A percentile compares a stretch with the other conserved stretches of the same genome.
These are phyloP conservation scores for Capitella teleta DNA, from an alignment of 1,140 invertebrate species.

Conservation along the genomic window DNA sequence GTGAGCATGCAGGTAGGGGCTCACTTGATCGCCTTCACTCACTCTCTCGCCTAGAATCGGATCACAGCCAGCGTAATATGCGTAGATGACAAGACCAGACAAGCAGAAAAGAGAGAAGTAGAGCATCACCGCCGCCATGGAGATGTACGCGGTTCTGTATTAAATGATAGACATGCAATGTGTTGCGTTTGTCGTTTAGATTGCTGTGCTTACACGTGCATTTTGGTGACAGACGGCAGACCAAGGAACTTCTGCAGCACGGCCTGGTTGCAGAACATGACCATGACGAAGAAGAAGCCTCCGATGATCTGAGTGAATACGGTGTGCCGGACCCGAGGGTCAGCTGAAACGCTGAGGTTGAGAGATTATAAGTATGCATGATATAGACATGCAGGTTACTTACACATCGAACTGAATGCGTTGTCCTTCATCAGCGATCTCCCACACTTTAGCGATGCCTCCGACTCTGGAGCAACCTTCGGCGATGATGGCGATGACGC, in stretches of 20 bases:
- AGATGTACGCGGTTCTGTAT: no score
- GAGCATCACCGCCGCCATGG: no score
- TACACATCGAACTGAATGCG: constrained; percentile 51
- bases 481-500: constrained; percentile 58
- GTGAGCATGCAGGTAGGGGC: no score
- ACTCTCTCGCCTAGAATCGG: no score
- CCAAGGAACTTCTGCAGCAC: constrained; percentile 82
- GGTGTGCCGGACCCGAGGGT: constrained; percentile 68
- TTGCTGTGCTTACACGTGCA: constrained; percentile 47
- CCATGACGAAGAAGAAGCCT: constrained; percentile 70
- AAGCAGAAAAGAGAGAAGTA: no score
- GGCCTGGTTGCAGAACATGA: constrained; percentile 82
- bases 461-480: constrained; percentile 58
- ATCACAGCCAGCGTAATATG: no score
- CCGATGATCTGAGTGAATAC: constrained; percentile 78
- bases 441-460: constrained; percentile 53
- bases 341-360: constrained; percentile 53
- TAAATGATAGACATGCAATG: no score
- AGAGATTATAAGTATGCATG: not conserved
- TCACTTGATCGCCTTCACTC: no score
- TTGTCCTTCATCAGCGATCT: constrained; percentile 48
- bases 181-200: no score
- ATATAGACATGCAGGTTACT: constrained; percentile 2
- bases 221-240: constrained; percentile 56
- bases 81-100: no score